Evolutionary conservation across 2,888 invertebrate genomes (phyloP).

Genomic region (Nemotelus nigrinus): DNA sequence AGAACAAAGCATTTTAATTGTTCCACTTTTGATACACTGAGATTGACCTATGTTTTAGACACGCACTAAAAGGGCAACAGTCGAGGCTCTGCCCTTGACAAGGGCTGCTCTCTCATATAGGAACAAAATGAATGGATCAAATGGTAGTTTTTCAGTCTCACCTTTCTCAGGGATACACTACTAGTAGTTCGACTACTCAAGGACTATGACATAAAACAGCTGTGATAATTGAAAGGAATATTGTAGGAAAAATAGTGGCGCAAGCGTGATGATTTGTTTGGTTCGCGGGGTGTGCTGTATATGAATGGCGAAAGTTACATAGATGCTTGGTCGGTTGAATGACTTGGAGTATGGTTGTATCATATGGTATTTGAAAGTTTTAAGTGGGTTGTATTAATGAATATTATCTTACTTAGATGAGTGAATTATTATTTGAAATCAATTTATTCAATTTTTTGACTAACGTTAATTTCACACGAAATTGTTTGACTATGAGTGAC

Average conservation of each 20-base stretch:
- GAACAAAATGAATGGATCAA: no score
- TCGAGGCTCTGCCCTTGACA: background rate
- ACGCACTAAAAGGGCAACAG: background rate
- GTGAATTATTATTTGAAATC: no score
- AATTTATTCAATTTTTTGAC: no score
- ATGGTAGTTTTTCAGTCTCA: no score
- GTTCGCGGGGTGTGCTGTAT: slow-evolving; percentile 31
- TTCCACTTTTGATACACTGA: background rate
- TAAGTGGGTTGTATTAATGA: background rate
- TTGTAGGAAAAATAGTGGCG: slow-evolving; percentile 8
- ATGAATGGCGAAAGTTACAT: background rate
- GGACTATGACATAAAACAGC: slow-evolving; percentile 49
- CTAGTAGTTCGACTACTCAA: background rate
- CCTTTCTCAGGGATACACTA: no score
- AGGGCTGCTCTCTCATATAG: background rate
- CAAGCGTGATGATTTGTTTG: slow-evolving; percentile 17
- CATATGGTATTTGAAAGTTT: background rate
- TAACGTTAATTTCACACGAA: no score
- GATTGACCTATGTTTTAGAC: background rate
- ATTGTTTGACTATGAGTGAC: no score
- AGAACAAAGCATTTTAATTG: background rate
- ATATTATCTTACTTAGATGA: background rate
- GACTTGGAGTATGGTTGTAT: background rate
- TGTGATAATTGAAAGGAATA: slow-evolving; percentile 34
- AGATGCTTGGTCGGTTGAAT: background rate